Conservation (phyloP, 2,888 invertebrate species). For the Agriotes lineatus region DNA sequence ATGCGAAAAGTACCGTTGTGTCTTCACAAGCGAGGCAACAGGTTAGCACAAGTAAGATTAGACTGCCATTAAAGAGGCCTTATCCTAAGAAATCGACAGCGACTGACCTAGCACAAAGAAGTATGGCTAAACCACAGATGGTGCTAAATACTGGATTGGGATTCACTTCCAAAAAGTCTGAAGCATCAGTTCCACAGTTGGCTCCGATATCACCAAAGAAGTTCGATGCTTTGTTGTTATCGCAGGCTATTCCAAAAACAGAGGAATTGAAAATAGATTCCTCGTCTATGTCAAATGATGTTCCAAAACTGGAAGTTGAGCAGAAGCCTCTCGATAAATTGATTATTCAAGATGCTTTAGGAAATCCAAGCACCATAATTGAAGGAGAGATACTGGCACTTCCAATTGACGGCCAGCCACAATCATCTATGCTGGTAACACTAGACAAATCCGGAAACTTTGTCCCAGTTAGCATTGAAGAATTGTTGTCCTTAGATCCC, state of each 20-base stretch:
- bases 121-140: no score
- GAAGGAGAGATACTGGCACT: slow-evolving; percentile 80
- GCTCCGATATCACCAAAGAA: slow-evolving; percentile 57
- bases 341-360: slow-evolving; percentile 64
- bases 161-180: no score
- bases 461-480: slow-evolving; percentile 79
- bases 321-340: slow-evolving; percentile 61
- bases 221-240: no score
- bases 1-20: no score
- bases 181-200: no score
- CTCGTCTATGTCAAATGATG: slow-evolving; percentile 22
- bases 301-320: no score
- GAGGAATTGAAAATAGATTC: no score
- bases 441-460: slow-evolving; percentile 79
- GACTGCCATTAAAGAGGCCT: slow-evolving; percentile 29
- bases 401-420: slow-evolving; percentile 79
- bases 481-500: slow-evolving; percentile 71
- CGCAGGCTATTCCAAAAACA: no score
- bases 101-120: neutral
- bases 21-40: slow-evolving; percentile 48
- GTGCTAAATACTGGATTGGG: neutral
- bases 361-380: slow-evolving; percentile 66
- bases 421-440: slow-evolving; percentile 79
- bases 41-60: slow-evolving; percentile 27
- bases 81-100: slow-evolving; percentile 31